Percentiles rank a stretch among this genome's conserved stretches.
Evolutionary conservation across 2,113 vertebrate species (phyloP).

Genomic region (Gallinago undulata): DNA sequence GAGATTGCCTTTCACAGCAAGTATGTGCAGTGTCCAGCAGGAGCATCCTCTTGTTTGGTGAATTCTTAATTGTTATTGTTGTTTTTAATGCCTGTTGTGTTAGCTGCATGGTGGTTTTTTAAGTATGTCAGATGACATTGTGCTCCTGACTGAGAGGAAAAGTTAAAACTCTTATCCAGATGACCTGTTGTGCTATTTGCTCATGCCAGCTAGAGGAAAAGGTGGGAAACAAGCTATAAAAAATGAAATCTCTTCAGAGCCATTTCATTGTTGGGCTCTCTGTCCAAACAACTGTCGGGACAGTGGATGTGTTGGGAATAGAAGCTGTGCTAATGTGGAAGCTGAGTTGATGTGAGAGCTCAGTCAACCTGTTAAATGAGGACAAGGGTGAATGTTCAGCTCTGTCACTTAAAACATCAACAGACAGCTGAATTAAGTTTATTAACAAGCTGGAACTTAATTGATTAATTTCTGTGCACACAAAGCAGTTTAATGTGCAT

Average conservation of each 20-base stretch:
- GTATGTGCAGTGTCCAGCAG: not conserved
- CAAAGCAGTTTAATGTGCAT: not conserved
- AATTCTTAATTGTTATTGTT: not conserved
- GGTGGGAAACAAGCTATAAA: not conserved
- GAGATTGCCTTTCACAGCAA: not conserved
- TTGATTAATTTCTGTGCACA: not conserved
- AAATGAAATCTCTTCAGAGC: not conserved
- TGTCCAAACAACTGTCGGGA: not conserved
- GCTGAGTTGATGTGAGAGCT: not conserved
- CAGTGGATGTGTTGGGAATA: not conserved
- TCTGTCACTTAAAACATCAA: not conserved
- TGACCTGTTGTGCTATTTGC: not conserved
- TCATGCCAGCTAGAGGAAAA: not conserved
- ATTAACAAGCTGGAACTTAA: not conserved
- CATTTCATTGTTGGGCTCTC: not conserved
- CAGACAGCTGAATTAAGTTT: not conserved
- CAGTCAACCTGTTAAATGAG: not conserved
- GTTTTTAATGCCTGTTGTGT: not conserved
- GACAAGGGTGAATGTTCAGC: not conserved
- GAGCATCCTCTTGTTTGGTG: not conserved
- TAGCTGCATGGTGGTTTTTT: not conserved
- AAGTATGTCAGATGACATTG: fast-evolving
- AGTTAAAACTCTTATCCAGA: not conserved
- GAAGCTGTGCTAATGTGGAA: not conserved
- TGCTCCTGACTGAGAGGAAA: not conserved